A percentile compares a stretch with the other conserved stretches of the same genome.
phyloP scores from a whole-genome alignment of 2,113 vertebrate genomes.

The Phycodurus eques region DNA sequence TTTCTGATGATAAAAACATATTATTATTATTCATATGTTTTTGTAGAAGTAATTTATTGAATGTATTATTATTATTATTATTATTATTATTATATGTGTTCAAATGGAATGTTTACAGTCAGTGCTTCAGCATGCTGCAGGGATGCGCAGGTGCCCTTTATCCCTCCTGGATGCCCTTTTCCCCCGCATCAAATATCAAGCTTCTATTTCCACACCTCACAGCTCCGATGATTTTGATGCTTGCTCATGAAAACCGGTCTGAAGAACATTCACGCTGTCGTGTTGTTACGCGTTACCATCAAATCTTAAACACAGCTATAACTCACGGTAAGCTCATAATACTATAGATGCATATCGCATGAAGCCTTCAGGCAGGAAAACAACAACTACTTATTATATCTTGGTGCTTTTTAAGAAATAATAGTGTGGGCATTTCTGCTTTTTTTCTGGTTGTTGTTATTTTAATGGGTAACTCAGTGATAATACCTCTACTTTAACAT shows the following conservation, averaged over 20 bases:
- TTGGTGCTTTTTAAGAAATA: not conserved
- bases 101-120: not conserved
- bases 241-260: constrained; percentile 16
- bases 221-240: constrained; percentile 12
- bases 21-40: not conserved
- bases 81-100: not conserved
- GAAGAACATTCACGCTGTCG: not conserved
- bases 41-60: no score
- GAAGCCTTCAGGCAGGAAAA: not conserved
- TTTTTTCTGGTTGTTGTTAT: not conserved
- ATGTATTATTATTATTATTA: no score
- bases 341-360: not conserved
- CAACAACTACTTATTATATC: not conserved
- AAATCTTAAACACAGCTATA: not conserved
- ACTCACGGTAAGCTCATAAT: not conserved
- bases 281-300: not conserved
- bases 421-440: not conserved
- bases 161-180: constrained; percentile 23
- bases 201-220: constrained; percentile 29
- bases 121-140: not conserved
- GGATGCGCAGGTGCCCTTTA: constrained; percentile 21
- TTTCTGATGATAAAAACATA: no score
- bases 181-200: constrained; percentile 35
- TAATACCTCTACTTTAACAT: no score
- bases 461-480: no score